These are phyloP conservation scores for Hippocampus zosterae DNA, from an alignment of 2,113 vertebrate species.

Conservation along the genomic window DNA sequence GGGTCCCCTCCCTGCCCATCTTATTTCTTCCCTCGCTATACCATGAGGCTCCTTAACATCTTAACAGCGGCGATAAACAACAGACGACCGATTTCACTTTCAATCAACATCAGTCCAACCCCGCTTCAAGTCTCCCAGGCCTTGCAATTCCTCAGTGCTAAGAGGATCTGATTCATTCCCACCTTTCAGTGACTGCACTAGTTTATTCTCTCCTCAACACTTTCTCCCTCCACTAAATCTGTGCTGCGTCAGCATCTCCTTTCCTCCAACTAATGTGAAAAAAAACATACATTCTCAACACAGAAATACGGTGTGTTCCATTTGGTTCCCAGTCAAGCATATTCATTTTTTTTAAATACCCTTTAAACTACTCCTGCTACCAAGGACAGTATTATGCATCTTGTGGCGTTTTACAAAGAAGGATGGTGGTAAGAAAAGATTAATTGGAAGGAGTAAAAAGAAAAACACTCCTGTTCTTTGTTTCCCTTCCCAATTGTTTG, in stretches of 20 bases:
- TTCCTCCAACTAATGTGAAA: conserved; percentile 38
- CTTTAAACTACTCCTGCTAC: conserved; percentile 21
- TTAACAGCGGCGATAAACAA: conserved; percentile 61
- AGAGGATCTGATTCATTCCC: conserved; percentile 52
- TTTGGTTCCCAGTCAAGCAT: conserved; percentile 9
- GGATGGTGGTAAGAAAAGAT: not conserved
- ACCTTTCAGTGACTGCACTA: conserved; percentile 21
- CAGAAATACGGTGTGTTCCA: conserved; percentile 3
- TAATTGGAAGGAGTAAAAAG: not conserved
- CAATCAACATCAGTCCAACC: conserved; percentile 47
- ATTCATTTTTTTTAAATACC: not conserved
- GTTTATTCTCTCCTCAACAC: conserved; percentile 34
- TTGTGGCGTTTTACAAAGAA: conserved; percentile 10
- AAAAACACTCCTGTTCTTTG: not conserved
- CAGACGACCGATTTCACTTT: conserved; percentile 47
- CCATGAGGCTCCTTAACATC: conserved; percentile 57
- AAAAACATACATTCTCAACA: conserved; percentile 26
- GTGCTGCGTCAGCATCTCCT: conserved; percentile 50
- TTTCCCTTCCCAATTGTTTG: not conserved
- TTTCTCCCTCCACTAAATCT: conserved; percentile 52
- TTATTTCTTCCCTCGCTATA: conserved; percentile 31
- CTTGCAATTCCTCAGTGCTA: conserved; percentile 48
- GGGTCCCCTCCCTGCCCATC: conserved; percentile 11
- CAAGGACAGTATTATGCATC: conserved; percentile 27
- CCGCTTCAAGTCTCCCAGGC: conserved; percentile 37